phyloP scores from a whole-genome alignment of 2,113 vertebrate species.

The Tor tambroides region DNA sequence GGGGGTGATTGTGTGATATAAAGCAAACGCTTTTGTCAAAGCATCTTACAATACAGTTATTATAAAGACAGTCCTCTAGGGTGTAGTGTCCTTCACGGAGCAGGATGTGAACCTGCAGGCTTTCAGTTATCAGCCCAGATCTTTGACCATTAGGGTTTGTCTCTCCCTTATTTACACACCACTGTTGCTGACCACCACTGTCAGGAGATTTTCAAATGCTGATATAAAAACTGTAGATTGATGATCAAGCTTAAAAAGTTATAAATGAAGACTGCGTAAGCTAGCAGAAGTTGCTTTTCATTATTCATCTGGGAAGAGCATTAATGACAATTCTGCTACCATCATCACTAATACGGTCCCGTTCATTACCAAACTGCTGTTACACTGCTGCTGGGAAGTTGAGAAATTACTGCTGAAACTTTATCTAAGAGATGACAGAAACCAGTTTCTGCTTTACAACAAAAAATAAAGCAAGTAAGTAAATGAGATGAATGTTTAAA shows the following conservation, averaged over 20 bases:
- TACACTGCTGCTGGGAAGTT: background rate
- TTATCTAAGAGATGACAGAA: background rate
- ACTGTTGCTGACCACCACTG: slow-evolving; percentile 24
- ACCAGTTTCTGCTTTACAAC: background rate
- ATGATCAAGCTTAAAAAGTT: slow-evolving; percentile 47
- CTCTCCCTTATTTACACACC: background rate
- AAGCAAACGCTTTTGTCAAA: background rate
- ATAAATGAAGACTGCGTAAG: slow-evolving; percentile 18
- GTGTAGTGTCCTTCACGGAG: slow-evolving; percentile 59
- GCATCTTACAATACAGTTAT: background rate
- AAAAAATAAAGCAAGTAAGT: background rate
- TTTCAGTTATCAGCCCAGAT: slow-evolving; percentile 7
- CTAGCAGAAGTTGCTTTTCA: slow-evolving; percentile 11
- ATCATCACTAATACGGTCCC: background rate
- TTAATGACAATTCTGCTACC: slow-evolving; percentile 9
- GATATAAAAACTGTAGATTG: slow-evolving; percentile 36
- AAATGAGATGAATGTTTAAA: background rate
- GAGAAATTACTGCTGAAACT: background rate
- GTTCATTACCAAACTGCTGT: slow-evolving; percentile 23
- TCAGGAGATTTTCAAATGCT: slow-evolving; percentile 27
- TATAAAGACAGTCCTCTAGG: background rate
- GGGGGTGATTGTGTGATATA: background rate
- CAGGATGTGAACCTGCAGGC: slow-evolving; percentile 53
- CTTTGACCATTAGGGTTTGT: background rate
- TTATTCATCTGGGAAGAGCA: slow-evolving; percentile 18